These are phyloP conservation scores for Liolophura sinensis DNA, from an alignment of 1,140 invertebrate species.

Conservation along the genomic window DNA sequence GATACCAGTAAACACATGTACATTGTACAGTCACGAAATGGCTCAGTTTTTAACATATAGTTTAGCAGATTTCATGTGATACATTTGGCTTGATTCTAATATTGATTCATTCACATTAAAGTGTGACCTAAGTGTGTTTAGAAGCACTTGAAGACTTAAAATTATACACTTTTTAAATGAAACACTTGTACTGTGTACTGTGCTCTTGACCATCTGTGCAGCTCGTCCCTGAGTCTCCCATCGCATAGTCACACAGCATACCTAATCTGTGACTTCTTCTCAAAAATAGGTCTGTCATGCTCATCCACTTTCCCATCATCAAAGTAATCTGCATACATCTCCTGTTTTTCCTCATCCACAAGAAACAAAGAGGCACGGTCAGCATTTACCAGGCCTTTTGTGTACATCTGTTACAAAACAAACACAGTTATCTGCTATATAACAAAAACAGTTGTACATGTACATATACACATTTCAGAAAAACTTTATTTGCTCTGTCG, in stretches of 20 bases:
- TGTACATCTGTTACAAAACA: conserved; percentile 51
- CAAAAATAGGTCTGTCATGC: conserved; percentile 19
- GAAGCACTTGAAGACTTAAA: too few relatives aligned
- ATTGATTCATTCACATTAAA: too few relatives aligned
- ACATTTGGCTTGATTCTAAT: too few relatives aligned
- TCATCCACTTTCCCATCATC: conserved; percentile 65
- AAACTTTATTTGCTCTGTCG: too few relatives aligned
- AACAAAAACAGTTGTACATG: too few relatives aligned
- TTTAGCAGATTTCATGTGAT: too few relatives aligned
- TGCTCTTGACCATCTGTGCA: conserved; percentile 18
- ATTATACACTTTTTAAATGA: neutral
- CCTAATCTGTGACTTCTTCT: conserved; percentile 36
- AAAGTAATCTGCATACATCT: conserved; percentile 78
- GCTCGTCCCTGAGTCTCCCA: conserved; percentile 15
- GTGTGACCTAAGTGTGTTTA: too few relatives aligned
- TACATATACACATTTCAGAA: too few relatives aligned
- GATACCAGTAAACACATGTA: neutral
- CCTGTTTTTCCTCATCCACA: conserved; percentile 69
- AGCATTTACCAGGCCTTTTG: conserved; percentile 76
- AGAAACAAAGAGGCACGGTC: conserved; percentile 77
- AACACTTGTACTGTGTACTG: too few relatives aligned
- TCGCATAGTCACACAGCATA: conserved; percentile 21
- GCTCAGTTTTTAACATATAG: too few relatives aligned
- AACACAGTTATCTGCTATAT: too few relatives aligned
- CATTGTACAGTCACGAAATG: neutral